Evolutionary conservation across 2,797 vertebrate genomes (phyloP).

Genomic region (Hypotaenidia okinawae): DNA sequence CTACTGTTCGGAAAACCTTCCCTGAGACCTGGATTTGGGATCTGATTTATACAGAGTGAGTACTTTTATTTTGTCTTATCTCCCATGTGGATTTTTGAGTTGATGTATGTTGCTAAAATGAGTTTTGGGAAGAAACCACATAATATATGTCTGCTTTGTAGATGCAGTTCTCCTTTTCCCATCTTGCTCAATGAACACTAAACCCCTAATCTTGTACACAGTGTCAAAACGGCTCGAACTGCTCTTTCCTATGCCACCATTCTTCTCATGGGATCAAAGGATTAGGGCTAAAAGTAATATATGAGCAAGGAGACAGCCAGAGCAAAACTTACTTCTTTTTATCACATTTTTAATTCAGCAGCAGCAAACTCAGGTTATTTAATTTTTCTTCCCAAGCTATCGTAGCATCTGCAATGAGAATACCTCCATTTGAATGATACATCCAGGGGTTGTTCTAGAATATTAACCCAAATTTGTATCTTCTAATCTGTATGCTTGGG

Average conservation of each 20-base stretch:
- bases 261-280: neutral
- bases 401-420: neutral
- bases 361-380: neutral
- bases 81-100: neutral
- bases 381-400: neutral
- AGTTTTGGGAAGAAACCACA: neutral
- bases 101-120: neutral
- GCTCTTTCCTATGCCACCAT: neutral
- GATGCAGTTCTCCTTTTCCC: neutral
- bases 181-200: neutral
- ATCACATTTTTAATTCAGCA: neutral
- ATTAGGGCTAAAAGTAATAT: neutral
- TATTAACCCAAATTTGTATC: neutral
- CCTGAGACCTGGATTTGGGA: constrained; percentile 78
- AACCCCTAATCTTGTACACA: neutral
- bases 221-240: neutral
- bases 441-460: neutral
- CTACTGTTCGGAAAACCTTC: constrained; percentile 66
- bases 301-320: neutral
- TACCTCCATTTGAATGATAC: neutral
- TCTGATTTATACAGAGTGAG: constrained; percentile 62
- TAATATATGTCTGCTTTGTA: neutral
- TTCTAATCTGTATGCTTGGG: neutral
- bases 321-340: neutral
- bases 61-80: neutral